Base-by-base conservation (phyloP, 2,797 vertebrate species). In the Clamator glandarius region DNA sequence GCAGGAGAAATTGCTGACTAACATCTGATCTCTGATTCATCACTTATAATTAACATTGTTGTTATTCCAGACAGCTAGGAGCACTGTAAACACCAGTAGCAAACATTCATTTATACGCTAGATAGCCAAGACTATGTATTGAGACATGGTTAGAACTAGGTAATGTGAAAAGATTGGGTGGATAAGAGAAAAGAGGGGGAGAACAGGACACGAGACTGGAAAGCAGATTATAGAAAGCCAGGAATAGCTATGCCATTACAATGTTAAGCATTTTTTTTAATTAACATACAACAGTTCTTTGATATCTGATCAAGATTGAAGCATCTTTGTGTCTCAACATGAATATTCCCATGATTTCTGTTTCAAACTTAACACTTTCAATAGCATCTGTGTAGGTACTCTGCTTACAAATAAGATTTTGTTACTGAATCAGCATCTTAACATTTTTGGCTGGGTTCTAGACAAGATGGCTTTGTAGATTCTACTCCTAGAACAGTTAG, bases 1-100 rank as follows among this genome's bases (percentile, higher is more conserved):
- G 55, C 55, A 77, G 41, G 72, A 92, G 84, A 96, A 97, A 84
- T 83, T 95, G 94, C 89, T 95, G 95, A 94, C 68, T 94, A 92
- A 90, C 46, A 92, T 72, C 59, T 90, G 76, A 90, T 92, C 39
- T 84, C 78, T 83, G 91, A 90, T 81, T 92, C 90, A 91, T 84
- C 72, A 73, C 51, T 87, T 81, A 58, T 55, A 90, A 87, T 92
- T 93, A 92, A 66, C 31, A 42, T 11, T 5, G 3, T 82, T 87
- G 67, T 87, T 85, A 50, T 46, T 70, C 1, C 21, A 88, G 94
- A 83, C 75, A 64, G 36, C 75, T 90, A 58, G 52, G 70, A 89
- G 16, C 31, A 81, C 48, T 87, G 52, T 81, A 94, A 91, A 92
- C 44, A 87, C 23, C n/a, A 89, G 41, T 33, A 85, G 29, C 70